Evolutionary conservation across 1,140 invertebrate genomes (phyloP), one percentile per base, ranked within the genome.

Genomic region (Drosophila lowei): DNA sequence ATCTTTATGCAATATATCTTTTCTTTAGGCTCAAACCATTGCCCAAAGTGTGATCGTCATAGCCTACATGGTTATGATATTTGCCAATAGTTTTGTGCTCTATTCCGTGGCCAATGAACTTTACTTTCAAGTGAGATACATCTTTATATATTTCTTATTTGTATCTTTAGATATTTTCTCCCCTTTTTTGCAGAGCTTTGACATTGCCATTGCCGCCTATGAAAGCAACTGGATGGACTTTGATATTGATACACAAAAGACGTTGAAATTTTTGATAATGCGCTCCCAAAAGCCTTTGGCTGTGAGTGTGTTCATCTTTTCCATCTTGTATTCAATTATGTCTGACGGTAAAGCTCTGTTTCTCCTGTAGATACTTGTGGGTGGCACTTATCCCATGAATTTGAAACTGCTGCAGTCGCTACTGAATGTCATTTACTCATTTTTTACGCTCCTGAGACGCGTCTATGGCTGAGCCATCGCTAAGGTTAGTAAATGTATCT

Each of bases 31-130:
- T 3, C 83, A 83, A 79, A 88, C 83, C 0, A 64, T 83, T 7
- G 84, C 53, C 6, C 83, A 88, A 38, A 62, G 64, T 0, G 56
- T 88, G 7, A 89, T 89, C 6, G 85, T 89, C 0, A 66, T 85
- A 18, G 77, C 71, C 6, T 89, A 89, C 34, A 81, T 89, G 74
- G 47, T 85, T 0, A 89, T 89, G 85, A 90, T 89, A 57, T 89
- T 89, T 38, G 61, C 86, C 57, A 89, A 89, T 11, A 89, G 80
- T 34, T 56, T 75, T 11, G 85, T 89, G 1, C 66, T 89, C 2
- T 89, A 89, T 28, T 89, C 80, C n/a, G 77, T 86, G 43, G 85
- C 85, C 53, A 89, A 89, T 41, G 85, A 89, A 21, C 74, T 89
- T 0, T 89, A 75, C 13, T 85, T 80, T 66, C 62, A 89, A 68